phyloP scores from a whole-genome alignment of 2,797 vertebrate genomes.

The Epinephelus awoara region DNA sequence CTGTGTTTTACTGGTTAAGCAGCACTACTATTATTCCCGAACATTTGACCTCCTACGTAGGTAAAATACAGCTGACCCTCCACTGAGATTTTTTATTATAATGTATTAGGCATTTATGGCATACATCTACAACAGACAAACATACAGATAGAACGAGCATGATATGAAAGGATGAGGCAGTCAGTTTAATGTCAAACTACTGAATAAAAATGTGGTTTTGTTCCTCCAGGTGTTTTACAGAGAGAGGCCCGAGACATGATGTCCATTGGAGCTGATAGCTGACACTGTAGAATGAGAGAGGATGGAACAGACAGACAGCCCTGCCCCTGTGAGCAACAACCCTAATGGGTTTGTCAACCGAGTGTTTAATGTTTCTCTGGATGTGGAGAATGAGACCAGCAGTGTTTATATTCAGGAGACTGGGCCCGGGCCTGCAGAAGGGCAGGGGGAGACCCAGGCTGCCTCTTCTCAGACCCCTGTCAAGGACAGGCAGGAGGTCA shows the following conservation, averaged over 20 bases:
- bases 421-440: constrained; percentile 70
- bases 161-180: constrained; percentile 28
- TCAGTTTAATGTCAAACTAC: constrained; percentile 42
- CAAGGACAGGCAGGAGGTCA: constrained; percentile 84
- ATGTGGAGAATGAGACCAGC: constrained; percentile 82
- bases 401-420: constrained; percentile 82
- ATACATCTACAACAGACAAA: background rate
- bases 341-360: constrained; percentile 91
- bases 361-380: constrained; percentile 87
- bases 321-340: constrained; percentile 77
- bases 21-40: constrained; percentile 8
- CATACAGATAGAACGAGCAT: background rate
- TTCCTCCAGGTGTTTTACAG: constrained; percentile 72
- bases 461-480: constrained; percentile 67
- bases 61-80: constrained; percentile 1
- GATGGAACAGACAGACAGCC: constrained; percentile 83
- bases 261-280: constrained; percentile 78
- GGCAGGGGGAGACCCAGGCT: constrained; percentile 71
- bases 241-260: constrained; percentile 65
- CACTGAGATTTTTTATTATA: background rate
- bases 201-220: constrained; percentile 59
- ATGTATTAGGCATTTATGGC: constrained; percentile 10
- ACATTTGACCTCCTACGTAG: constrained; percentile 9
- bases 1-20: constrained; percentile 29
- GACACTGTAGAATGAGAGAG: constrained; percentile 85